Conservation (phyloP, 2,888 invertebrate genomes). For the Laspeyria flexula region DNA sequence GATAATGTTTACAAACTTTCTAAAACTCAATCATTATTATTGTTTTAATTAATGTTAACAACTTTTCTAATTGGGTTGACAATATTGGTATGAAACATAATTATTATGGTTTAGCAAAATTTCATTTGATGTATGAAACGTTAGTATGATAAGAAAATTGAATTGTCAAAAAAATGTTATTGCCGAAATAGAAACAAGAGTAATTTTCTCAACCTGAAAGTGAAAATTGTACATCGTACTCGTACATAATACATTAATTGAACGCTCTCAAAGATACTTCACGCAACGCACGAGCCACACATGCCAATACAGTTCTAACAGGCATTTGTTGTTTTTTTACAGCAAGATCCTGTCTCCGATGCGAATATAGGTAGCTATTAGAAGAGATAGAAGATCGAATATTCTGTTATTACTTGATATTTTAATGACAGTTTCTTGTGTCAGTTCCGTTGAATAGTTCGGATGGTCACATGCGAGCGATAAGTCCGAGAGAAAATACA, state of each 20-base stretch:
- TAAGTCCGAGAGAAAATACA: slow-evolving; percentile 68
- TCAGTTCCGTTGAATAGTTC: slow-evolving; percentile 80
- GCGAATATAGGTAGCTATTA: slow-evolving; percentile 55
- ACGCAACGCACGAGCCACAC: slow-evolving; percentile 58
- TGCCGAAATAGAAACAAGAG: slow-evolving; percentile 18
- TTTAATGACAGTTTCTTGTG: slow-evolving; percentile 79
- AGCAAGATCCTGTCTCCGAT: slow-evolving; percentile 49
- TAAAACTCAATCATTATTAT: slow-evolving; percentile 4
- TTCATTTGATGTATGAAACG: not conserved
- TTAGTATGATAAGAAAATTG: not conserved
- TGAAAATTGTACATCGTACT: slow-evolving; percentile 70
- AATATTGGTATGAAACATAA: not conserved
- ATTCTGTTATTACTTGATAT: slow-evolving; percentile 71
- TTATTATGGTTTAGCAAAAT: not conserved
- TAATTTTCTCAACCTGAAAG: slow-evolving; percentile 64
- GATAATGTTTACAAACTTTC: slow-evolving; percentile 16
- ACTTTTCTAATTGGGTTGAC: slow-evolving; percentile 8
- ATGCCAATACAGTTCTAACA: slow-evolving; percentile 48
- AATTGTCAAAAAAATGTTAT: not conserved
- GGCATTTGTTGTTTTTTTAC: slow-evolving; percentile 51
- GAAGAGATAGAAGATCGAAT: slow-evolving; percentile 58
- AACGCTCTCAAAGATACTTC: slow-evolving; percentile 44
- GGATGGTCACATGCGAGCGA: slow-evolving; percentile 78
- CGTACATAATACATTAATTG: slow-evolving; percentile 52
- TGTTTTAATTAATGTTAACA: slow-evolving; percentile 1